Conservation (phyloP, 2,113 vertebrate genomes). For the Sylvilagus bachmani region DNA sequence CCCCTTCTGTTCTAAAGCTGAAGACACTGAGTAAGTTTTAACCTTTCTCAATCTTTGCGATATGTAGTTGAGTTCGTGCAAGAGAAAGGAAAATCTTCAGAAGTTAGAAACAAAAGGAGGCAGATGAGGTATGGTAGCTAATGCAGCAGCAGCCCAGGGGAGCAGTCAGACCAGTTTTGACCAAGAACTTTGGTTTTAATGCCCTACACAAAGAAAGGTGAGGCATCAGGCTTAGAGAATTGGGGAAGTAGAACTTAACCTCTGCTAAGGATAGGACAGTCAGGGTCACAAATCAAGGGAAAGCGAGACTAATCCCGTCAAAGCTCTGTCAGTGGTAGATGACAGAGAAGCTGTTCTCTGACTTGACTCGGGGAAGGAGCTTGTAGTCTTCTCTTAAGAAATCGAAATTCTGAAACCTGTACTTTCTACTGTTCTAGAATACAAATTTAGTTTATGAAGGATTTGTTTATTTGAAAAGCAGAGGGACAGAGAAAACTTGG, state of each 20-base stretch:
- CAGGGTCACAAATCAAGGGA: not conserved
- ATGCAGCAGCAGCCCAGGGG: no score
- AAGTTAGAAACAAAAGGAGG: not conserved
- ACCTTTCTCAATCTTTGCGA: not conserved
- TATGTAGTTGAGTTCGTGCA: not conserved
- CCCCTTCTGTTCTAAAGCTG: constrained; percentile 27
- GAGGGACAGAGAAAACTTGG: no score
- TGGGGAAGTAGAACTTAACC: not conserved
- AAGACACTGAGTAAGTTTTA: not conserved
- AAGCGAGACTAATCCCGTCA: not conserved
- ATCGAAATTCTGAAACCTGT: not conserved
- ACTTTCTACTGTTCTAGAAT: not conserved
- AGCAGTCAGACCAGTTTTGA: not conserved
- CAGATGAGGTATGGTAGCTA: not conserved
- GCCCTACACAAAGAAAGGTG: not conserved
- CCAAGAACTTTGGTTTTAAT: not conserved
- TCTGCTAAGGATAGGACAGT: not conserved
- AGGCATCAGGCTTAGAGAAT: not conserved
- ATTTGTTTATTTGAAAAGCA: no score
- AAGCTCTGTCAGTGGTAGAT: not conserved
- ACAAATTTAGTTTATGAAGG: no score
- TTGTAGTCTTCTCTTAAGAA: not conserved
- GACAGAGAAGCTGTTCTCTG: not conserved
- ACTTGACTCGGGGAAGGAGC: not conserved
- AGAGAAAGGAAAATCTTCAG: not conserved